phyloP scores from a whole-genome alignment of 2,888 invertebrate genomes.

The Tryphoninae sp. region DNA sequence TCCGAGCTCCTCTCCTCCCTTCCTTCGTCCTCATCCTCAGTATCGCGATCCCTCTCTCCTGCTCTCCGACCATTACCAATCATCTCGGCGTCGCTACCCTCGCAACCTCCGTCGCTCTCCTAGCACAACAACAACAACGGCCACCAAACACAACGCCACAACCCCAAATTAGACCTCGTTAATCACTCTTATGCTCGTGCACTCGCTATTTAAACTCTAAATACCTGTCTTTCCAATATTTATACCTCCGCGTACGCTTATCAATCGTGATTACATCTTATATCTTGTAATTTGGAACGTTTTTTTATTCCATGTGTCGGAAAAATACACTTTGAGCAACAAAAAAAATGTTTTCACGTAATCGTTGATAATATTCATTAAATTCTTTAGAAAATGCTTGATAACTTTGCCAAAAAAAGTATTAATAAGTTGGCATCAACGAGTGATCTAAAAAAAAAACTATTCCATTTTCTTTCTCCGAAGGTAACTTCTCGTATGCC shows the following conservation, averaged over 20 bases:
- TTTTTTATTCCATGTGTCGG: no score
- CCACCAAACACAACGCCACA: conserved; percentile 66
- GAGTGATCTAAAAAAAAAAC: neutral
- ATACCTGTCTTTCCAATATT: conserved; percentile 22
- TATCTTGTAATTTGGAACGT: no score
- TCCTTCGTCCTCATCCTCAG: conserved; percentile 79
- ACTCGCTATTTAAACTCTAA: conserved; percentile 50
- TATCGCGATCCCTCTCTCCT: conserved; percentile 78
- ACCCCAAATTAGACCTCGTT: conserved; percentile 64
- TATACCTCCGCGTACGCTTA: neutral
- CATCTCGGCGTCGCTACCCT: conserved; percentile 81
- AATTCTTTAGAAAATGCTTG: no score
- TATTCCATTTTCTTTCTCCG: neutral
- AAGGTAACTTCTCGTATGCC: no score
- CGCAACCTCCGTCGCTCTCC: conserved; percentile 80
- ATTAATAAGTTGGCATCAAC: conserved; percentile 1
- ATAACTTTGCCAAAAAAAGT: conserved; percentile 2
- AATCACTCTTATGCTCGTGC: conserved; percentile 33
- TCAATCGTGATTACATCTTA: neutral
- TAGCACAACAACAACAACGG: conserved; percentile 68
- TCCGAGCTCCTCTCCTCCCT: conserved; percentile 80
- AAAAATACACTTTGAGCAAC: no score
- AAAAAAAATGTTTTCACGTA: no score
- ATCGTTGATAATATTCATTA: no score
- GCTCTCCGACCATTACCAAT: conserved; percentile 78